Percentiles rank a stretch among this genome's conserved stretches.
Conservation (phyloP, 2,888 invertebrate species). For the Drosophila incognita region DNA sequence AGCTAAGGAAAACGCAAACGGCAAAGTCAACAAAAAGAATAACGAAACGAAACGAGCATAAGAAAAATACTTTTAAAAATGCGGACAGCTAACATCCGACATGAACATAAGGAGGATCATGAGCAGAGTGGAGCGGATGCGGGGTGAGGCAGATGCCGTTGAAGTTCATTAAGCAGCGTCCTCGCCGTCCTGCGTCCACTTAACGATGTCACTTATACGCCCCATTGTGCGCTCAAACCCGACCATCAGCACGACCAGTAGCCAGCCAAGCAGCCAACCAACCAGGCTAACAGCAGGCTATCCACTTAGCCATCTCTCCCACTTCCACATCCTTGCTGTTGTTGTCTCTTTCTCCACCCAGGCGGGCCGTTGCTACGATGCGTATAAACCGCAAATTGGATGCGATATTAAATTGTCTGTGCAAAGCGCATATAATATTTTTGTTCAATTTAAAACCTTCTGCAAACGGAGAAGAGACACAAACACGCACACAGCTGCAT, state of each 20-base stretch:
- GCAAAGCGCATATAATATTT: conserved; percentile 83
- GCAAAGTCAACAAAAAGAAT: conserved; percentile 33
- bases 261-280: conserved; percentile 35
- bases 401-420: conserved; percentile 85
- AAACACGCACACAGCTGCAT: conserved; percentile 1
- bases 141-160: conserved; percentile 55
- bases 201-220: conserved; percentile 81
- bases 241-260: conserved; percentile 38
- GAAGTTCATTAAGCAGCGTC: conserved; percentile 82
- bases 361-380: conserved; percentile 62
- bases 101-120: conserved; percentile 13
- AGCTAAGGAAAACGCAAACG: conserved; percentile 7
- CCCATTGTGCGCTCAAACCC: conserved; percentile 73
- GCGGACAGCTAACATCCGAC: conserved; percentile 20
- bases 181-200: conserved; percentile 64
- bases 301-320: conserved; percentile 34
- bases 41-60: conserved; percentile 19
- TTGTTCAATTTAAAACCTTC: conserved; percentile 83
- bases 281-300: conserved; percentile 45
- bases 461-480: conserved; percentile 50
- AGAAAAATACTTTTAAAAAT: conserved; percentile 54
- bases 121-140: not conserved
- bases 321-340: not conserved
- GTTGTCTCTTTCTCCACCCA: conserved; percentile 3
- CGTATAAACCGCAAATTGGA: conserved; percentile 85